These are phyloP conservation scores for Dolichotis patagonum DNA, from an alignment of 2,113 vertebrate genomes.

Conservation along the genomic window DNA sequence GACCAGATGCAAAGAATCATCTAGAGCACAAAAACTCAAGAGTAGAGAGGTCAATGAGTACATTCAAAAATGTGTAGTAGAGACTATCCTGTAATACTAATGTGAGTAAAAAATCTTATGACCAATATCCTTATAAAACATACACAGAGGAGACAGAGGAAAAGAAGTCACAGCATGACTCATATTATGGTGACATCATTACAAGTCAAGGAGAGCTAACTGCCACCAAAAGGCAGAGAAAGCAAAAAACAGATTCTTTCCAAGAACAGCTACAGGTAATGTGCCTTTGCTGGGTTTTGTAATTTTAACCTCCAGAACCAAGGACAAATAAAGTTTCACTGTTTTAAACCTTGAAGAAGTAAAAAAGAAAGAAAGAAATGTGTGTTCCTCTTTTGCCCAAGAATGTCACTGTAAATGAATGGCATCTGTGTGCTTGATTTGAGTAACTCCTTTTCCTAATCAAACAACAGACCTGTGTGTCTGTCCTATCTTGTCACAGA, in stretches of 20 bases:
- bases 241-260: not conserved
- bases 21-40: not conserved
- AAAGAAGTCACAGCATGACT: not conserved
- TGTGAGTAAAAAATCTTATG: not conserved
- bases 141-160: not conserved
- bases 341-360: not conserved
- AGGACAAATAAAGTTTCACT: not conserved
- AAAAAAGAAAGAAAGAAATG: not conserved
- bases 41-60: not conserved
- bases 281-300: not conserved
- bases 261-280: not conserved
- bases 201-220: not conserved
- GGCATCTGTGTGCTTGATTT: not conserved
- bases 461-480: not conserved
- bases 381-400: not conserved
- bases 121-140: not conserved
- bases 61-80: conserved; percentile 2
- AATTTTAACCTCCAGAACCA: not conserved
- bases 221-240: not conserved
- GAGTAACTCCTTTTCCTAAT: not conserved
- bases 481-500: not conserved
- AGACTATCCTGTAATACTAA: not conserved
- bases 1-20: conserved; percentile 30
- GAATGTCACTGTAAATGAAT: not conserved
- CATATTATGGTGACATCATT: not conserved